Percentiles rank a stretch among this genome's conserved stretches.
Evolutionary conservation across 2,888 invertebrate species (phyloP).

Genomic region (Tanaodytes sp.): DNA sequence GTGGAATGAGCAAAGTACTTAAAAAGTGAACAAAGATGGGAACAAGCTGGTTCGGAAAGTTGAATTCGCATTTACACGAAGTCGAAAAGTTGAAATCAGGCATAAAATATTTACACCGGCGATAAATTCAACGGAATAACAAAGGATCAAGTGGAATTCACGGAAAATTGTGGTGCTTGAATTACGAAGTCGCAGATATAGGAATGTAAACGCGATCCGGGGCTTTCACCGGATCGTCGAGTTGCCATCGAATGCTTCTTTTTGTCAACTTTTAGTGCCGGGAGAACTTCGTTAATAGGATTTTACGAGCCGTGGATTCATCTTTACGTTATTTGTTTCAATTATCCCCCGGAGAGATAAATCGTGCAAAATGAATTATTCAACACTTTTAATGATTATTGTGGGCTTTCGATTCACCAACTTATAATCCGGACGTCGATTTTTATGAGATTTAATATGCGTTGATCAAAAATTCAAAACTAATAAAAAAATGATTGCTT

Average conservation of each 20-base stretch:
- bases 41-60: too few species aligned
- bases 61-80: slow-evolving; percentile 21
- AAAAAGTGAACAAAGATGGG: too few species aligned
- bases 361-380: too few species aligned
- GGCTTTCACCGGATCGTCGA: slow-evolving; percentile 9
- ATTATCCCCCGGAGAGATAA: too few species aligned
- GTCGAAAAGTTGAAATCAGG: slow-evolving; percentile 11
- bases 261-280: slow-evolving; percentile 9
- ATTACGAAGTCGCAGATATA: slow-evolving; percentile 13
- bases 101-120: slow-evolving; percentile 26
- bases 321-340: slow-evolving; percentile 28
- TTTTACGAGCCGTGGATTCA: slow-evolving; percentile 27
- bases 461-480: too few species aligned
- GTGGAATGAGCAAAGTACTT: too few species aligned
- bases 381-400: too few species aligned
- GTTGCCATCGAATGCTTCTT: slow-evolving; percentile 23
- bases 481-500: too few species aligned
- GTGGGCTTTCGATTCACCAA: slow-evolving; percentile 14
- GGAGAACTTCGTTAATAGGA: slow-evolving; percentile 21
- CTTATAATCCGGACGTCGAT: neutral
- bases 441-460: neutral
- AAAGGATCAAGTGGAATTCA: slow-evolving; percentile 31
- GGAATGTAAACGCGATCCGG: slow-evolving; percentile 8
- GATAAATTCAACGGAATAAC: slow-evolving; percentile 24
- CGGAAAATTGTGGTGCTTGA: slow-evolving; percentile 17